phyloP scores from a whole-genome alignment of 2,888 invertebrate species.

The Nomada lathburiana region DNA sequence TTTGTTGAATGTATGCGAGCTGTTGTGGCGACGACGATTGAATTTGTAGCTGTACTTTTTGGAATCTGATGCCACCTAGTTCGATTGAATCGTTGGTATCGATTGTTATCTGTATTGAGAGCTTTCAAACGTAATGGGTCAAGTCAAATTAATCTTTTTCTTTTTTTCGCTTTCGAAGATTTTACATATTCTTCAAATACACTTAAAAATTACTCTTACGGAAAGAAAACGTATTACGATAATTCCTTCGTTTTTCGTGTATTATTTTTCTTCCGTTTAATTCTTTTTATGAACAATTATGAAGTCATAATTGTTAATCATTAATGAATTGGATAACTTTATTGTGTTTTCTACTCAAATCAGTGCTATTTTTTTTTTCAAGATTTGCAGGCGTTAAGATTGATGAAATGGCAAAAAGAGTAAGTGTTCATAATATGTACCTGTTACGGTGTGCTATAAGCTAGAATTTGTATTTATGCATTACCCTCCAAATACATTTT shows the following conservation, averaged over 20 bases:
- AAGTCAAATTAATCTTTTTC: not conserved
- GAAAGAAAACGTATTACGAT: not conserved
- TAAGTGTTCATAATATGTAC: constrained; percentile 17
- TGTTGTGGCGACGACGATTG: constrained; percentile 17
- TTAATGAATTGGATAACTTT: not conserved
- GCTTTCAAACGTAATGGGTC: not conserved
- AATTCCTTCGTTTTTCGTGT: not conserved
- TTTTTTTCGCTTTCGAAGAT: not conserved
- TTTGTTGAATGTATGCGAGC: constrained; percentile 23
- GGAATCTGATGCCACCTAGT: constrained; percentile 31
- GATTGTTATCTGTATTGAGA: not conserved
- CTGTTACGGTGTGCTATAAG: constrained; percentile 16
- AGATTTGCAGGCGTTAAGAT: not conserved
- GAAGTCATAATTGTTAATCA: not conserved
- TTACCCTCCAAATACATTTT: constrained; percentile 4
- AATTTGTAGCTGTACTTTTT: constrained; percentile 38
- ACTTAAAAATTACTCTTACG: not conserved
- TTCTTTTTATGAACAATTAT: not conserved
- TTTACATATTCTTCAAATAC: not conserved
- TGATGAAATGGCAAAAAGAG: not conserved
- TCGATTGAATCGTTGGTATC: not conserved
- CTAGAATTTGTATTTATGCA: constrained; percentile 20
- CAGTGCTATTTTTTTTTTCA: not conserved
- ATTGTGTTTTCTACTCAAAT: constrained; percentile 9
- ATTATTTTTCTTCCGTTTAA: not conserved